Base-by-base conservation (phyloP, 2,113 vertebrate species). In the Galeopterus variegatus region DNA sequence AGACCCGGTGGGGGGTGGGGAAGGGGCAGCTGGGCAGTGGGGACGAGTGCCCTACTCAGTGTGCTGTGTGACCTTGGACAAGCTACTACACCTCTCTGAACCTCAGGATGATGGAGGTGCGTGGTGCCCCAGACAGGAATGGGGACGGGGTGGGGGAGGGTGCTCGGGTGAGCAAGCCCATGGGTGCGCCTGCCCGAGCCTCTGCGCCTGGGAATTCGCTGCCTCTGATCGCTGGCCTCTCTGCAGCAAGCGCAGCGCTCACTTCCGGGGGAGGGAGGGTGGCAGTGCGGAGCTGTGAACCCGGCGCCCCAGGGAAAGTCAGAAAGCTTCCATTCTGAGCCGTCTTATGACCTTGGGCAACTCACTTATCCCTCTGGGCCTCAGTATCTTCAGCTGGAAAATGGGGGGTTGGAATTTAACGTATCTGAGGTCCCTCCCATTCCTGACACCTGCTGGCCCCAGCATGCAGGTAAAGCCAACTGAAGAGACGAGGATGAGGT, bases 41-140 rank as follows among this genome's bases (percentile, higher is more conserved):
- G 60, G 21, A 50, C 24, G 19, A 54, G 7, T 6, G 17, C 28
- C 62, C 52, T 8, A 4, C 52, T 60, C 58, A 3, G 26, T 80
- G 58, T 83, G 88, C 93, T 87, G 89, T 67, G 91, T 96, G 96
- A 98, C 98, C 97, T 98, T 97, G 97, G 95, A 69, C 64, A 48
- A 75, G 73, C 69, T 4, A 24, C 75, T 18, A 41, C 31, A 83
- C 86, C 26, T 58, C 82, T 94, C 94, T 82, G 94, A 88, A 33
- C 62, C 54, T 70, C 67, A 19, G 36, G 28, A 33, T 9, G 69
- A 3, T 67, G 36, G 69, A 82, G 79, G 48, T 21, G 12, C 33
- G 13, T 45, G 33, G 52, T 24, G 41, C 45, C 26, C 56, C 52
- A 6, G 52, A 50, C 8, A 6, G 64, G 58, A 65, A 23, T 36